Conservation (phyloP, 2,888 invertebrate genomes). For the Ecliptopera silaceata region DNA sequence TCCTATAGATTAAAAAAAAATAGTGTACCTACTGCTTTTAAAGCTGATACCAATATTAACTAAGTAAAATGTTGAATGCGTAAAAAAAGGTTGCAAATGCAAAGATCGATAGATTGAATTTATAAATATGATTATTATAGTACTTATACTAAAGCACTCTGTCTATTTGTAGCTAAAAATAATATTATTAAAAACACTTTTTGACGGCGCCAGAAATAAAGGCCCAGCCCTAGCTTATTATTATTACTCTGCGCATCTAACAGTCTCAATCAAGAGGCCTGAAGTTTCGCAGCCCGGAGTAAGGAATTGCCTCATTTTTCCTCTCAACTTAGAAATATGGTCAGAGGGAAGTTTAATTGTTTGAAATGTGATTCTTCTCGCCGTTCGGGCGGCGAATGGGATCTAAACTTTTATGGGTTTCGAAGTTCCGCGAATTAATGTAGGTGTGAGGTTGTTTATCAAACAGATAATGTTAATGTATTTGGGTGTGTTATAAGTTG, state of each 20-base stretch:
- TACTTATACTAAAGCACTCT: no score
- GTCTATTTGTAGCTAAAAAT: no score
- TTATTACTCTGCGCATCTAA: constrained; percentile 25
- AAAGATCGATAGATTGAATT: no score
- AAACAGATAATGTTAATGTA: not conserved
- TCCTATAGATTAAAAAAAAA: no score
- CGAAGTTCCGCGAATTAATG: constrained; percentile 7
- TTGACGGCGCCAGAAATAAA: no score
- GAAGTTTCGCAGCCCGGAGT: constrained; percentile 36
- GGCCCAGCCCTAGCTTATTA: no score
- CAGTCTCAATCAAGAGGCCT: constrained; percentile 42
- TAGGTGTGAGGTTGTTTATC: constrained; percentile 6
- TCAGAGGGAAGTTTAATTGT: constrained; percentile 54
- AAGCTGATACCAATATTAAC: no score
- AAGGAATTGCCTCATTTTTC: constrained; percentile 45
- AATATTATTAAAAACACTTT: no score
- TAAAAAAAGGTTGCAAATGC: no score
- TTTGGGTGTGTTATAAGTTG: not conserved
- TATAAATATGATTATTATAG: no score
- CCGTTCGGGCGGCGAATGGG: constrained; percentile 26
- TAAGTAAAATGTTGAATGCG: no score
- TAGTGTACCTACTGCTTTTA: no score
- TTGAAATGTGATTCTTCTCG: constrained; percentile 51
- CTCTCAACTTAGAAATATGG: constrained; percentile 36
- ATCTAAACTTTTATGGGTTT: constrained; percentile 27